These are phyloP conservation scores for Pristionchus entomophagus DNA, from an alignment of 2,888 invertebrate species.

Conservation along the genomic window DNA sequence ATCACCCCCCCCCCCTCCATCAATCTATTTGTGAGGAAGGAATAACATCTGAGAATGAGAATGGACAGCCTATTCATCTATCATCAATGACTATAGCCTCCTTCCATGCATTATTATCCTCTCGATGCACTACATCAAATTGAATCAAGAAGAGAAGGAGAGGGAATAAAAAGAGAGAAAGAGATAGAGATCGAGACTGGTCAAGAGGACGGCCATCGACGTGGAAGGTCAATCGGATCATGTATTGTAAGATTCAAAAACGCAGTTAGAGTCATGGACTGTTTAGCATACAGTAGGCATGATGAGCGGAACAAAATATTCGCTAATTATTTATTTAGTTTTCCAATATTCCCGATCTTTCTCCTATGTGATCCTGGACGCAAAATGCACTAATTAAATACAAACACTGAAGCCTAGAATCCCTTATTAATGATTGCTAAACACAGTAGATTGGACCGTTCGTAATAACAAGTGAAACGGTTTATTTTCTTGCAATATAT, in stretches of 20 bases:
- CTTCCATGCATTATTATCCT: neutral
- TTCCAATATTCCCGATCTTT: no score
- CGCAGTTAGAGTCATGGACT: neutral
- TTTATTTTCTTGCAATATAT: no score
- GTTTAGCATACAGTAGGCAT: no score
- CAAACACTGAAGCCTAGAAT: no score
- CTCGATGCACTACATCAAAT: neutral
- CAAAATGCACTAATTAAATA: no score
- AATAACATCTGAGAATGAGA: neutral
- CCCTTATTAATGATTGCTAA: no score
- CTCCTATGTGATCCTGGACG: no score
- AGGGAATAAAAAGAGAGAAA: neutral
- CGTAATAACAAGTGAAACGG: no score
- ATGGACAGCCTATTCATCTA: conserved; percentile 12
- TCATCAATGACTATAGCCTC: neutral
- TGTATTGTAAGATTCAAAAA: neutral
- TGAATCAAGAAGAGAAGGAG: conserved; percentile 27
- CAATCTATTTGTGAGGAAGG: neutral
- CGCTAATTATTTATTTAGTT: no score
- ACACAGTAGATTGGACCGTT: no score
- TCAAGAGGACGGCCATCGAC: neutral
- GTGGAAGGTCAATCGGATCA: neutral
- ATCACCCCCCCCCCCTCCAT: neutral
- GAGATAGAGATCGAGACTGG: neutral
- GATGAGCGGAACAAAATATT: no score